Evolutionary conservation across 1,140 invertebrate species (phyloP).

Genomic region (Diploscapter pachys): DNA sequence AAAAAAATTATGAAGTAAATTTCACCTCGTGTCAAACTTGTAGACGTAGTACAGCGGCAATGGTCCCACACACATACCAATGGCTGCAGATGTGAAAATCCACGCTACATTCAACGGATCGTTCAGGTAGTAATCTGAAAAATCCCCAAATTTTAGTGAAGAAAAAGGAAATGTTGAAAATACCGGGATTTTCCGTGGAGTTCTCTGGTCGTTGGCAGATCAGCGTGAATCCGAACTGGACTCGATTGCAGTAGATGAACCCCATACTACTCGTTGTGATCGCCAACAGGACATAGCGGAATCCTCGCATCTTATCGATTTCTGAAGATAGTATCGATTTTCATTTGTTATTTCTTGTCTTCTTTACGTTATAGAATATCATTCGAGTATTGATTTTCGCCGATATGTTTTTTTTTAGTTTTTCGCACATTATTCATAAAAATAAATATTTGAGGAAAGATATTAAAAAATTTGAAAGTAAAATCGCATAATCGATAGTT

Average conservation of each 20-base stretch:
- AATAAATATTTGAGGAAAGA: background rate
- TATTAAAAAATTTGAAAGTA: background rate
- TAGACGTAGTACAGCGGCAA: slow-evolving; percentile 14
- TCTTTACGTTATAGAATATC: background rate
- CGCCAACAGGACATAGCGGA: slow-evolving; percentile 19
- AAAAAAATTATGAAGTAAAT: too few relatives aligned
- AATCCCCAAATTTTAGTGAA: background rate
- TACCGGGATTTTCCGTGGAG: background rate
- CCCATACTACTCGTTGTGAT: slow-evolving; percentile 13
- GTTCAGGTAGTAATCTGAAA: slow-evolving; percentile 25
- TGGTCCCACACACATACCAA: slow-evolving; percentile 22
- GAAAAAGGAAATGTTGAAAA: background rate
- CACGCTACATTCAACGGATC: slow-evolving; percentile 17
- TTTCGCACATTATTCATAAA: background rate
- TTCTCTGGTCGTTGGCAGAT: slow-evolving; percentile 23
- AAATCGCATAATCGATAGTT: too few relatives aligned
- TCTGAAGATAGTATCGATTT: background rate
- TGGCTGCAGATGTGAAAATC: slow-evolving; percentile 26
- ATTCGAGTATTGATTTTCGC: background rate
- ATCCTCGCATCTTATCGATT: slow-evolving; percentile 9
- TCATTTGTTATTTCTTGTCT: background rate
- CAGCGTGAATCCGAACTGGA: slow-evolving; percentile 20
- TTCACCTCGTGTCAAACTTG: slow-evolving; percentile 2
- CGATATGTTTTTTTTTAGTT: background rate
- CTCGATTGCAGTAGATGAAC: slow-evolving; percentile 28